Conservation (phyloP, 2,113 vertebrate genomes). For the Urocynchramus pylzowi region DNA sequence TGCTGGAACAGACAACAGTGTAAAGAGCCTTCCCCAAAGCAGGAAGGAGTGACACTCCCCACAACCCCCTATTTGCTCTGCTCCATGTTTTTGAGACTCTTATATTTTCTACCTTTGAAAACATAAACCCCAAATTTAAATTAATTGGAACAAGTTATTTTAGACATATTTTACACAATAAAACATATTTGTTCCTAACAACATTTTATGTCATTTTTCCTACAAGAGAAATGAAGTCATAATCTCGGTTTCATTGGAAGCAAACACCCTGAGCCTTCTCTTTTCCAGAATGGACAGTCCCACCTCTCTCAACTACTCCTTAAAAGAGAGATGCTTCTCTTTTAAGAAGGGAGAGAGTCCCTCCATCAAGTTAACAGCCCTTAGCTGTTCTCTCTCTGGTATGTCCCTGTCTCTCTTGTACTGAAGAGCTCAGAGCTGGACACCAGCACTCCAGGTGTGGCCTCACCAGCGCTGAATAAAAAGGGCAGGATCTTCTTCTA, state of each 20-base stretch:
- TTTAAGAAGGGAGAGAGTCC: not conserved
- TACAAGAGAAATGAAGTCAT: not conserved
- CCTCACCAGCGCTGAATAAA: fast-evolving
- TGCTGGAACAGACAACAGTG: not conserved
- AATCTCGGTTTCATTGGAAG: not conserved
- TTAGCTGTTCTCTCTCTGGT: not conserved
- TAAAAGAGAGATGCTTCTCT: not conserved
- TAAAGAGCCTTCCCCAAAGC: not conserved
- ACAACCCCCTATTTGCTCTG: not conserved
- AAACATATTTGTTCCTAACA: not conserved
- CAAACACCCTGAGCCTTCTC: not conserved
- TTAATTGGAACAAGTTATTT: not conserved
- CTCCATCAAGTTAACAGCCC: not conserved
- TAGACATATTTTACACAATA: not conserved
- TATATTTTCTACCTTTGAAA: not conserved
- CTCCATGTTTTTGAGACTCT: not conserved
- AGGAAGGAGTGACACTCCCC: not conserved
- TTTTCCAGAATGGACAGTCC: not conserved
- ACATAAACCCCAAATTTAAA: not conserved
- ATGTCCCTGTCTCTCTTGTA: not conserved
- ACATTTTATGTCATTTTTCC: not conserved
- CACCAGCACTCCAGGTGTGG: not conserved
- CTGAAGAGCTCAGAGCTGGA: not conserved
- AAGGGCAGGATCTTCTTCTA: not conserved
- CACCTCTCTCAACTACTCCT: not conserved